Evolutionary conservation across 2,888 invertebrate species (phyloP).

Genomic region (Liposcelis brunnea): DNA sequence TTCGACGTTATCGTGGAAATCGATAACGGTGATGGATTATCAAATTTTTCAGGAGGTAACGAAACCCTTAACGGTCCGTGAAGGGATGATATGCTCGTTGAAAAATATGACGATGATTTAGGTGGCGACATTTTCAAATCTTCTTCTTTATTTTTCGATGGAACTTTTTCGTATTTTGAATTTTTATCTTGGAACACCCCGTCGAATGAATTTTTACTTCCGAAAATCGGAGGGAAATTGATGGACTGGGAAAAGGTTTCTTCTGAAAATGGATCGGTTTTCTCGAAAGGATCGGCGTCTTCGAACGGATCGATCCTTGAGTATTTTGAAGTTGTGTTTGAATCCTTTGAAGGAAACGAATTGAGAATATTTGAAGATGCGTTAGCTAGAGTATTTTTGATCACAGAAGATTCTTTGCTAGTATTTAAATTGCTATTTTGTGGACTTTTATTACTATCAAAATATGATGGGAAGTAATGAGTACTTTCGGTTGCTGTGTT

Average conservation of each 20-base stretch:
- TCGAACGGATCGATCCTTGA: constrained; percentile 40
- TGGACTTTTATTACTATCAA: constrained; percentile 16
- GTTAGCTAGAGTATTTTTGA: constrained; percentile 12
- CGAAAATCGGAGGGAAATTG: constrained; percentile 17
- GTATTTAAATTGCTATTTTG: constrained; percentile 9
- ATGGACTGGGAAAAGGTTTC: constrained; percentile 29
- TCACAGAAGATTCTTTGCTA: constrained; percentile 8
- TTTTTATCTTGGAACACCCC: constrained; percentile 29
- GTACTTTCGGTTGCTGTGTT: constrained; percentile 14
- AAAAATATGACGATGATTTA: constrained; percentile 16
- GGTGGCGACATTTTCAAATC: constrained; percentile 21
- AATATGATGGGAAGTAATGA: constrained; percentile 23
- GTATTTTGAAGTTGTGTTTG: constrained; percentile 3
- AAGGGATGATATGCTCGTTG: constrained; percentile 16
- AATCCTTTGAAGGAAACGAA: background rate
- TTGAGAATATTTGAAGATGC: constrained; percentile 7
- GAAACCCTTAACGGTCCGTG: constrained; percentile 51
- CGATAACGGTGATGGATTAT: constrained; percentile 30
- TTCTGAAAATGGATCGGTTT: constrained; percentile 46
- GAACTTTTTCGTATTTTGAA: constrained; percentile 16
- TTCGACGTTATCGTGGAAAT: constrained; percentile 24
- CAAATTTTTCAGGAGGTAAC: constrained; percentile 42
- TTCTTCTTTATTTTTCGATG: constrained; percentile 18
- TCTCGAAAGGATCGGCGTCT: constrained; percentile 56
- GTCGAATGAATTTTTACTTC: constrained; percentile 40